Evolutionary conservation across 2,113 vertebrate species (phyloP), one percentile per base, ranked within the genome.

Genomic region (Cygnus buccinator): DNA sequence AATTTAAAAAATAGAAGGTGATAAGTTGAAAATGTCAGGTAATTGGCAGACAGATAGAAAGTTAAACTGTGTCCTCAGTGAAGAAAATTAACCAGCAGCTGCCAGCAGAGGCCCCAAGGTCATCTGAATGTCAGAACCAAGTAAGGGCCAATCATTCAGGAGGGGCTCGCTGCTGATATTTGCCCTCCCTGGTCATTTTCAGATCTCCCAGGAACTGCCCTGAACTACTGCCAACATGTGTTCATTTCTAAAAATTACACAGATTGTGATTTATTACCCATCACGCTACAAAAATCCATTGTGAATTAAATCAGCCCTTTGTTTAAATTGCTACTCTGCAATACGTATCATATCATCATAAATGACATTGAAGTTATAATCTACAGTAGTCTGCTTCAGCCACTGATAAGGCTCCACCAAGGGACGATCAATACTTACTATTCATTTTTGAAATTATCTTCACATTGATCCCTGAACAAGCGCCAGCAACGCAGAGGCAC

Each of bases 361-460:
- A 99, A 99, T 99, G 99, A 99, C 99, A 99, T 98, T 98, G 98
- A 98, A 98, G 98, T 99, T 99, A 99, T 99, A 99, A 99, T 99
- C 98, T 98, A 98, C 98, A 97, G 98, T 97, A 97, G 98, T 98
- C 98, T 98, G 98, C 99, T 98, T 96, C 80, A 92, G 98, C 98
- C 97, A 95, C 98, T 98, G 99, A 99, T 99, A 99, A 99, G 99
- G 96, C 98, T 98, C 98, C 98, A 97, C 98, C 98, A 97, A 91
- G 98, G 98, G 98, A 98, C 98, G 98, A 99, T 99, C 99, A 98
- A 99, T 99, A 98, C 99, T 99, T 99, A 99, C 99, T 99, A 99
- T 99, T 99, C 99, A 99, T 99, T 99, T 99, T 98, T 99, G 98
- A 99, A 99, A 99, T 99, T 99, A 99, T 99, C 99, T 99, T 98